Conservation (phyloP, 2,113 vertebrate species). For the Labeo catla region DNA sequence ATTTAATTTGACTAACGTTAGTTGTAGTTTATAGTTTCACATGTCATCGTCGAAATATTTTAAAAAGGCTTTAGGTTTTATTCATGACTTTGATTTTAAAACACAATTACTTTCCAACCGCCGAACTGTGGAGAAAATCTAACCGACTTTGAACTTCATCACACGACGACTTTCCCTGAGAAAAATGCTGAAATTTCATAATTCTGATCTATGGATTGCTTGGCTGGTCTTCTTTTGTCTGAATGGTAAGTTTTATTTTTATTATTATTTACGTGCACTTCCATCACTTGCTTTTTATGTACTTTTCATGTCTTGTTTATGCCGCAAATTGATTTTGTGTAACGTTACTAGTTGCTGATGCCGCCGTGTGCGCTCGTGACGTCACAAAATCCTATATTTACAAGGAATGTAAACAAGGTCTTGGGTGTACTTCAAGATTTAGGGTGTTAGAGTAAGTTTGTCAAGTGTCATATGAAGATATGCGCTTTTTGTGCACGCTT, state of each 20-base stretch:
- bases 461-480: background rate
- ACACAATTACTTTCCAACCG: constrained; percentile 56
- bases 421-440: background rate
- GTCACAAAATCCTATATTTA: background rate
- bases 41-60: background rate
- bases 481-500: background rate
- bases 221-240: constrained; percentile 77
- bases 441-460: background rate
- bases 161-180: constrained; percentile 52
- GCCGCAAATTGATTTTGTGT: background rate
- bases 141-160: constrained; percentile 36
- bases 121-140: constrained; percentile 51
- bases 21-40: background rate
- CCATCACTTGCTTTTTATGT: background rate
- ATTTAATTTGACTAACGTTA: background rate
- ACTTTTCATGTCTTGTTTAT: background rate
- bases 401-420: constrained; percentile 1
- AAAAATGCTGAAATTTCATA: constrained; percentile 79
- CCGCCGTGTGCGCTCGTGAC: background rate
- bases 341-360: background rate
- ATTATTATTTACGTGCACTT: background rate
- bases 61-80: constrained; percentile 20
- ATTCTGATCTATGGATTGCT: constrained; percentile 81
- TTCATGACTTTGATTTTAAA: constrained; percentile 42
- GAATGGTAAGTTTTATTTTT: constrained; percentile 69